These are phyloP conservation scores for Enteromius treurensis DNA, from an alignment of 2,797 vertebrate genomes.

Conservation along the genomic window DNA sequence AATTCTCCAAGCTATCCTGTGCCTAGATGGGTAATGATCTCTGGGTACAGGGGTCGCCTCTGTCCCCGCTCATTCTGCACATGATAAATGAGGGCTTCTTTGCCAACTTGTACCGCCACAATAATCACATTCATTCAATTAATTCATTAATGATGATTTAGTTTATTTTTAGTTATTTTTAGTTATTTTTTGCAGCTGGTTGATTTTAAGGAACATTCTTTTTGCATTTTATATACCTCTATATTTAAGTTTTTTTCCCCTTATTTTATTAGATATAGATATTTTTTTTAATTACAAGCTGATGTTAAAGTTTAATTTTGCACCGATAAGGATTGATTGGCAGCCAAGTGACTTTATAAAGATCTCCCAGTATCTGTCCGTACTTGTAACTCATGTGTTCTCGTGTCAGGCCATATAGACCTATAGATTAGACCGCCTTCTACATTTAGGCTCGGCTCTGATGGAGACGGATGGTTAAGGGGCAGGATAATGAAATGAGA, in stretches of 20 bases:
- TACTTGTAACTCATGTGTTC: conserved; percentile 29
- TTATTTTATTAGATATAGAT: neutral
- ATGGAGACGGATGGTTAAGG: conserved; percentile 74
- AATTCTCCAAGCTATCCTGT: conserved; percentile 38
- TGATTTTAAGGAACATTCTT: neutral
- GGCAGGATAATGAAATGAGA: conserved; percentile 76
- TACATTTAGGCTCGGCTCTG: conserved; percentile 52
- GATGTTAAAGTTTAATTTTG: neutral
- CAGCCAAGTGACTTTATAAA: conserved; percentile 22
- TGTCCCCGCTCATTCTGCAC: conserved; percentile 69
- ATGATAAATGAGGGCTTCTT: conserved; percentile 81
- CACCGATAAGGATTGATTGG: neutral
- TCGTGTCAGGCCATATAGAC: conserved; percentile 29
- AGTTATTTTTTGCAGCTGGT: no score
- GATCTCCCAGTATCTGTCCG: conserved; percentile 28
- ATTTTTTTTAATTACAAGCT: neutral
- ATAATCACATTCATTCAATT: conserved; percentile 81
- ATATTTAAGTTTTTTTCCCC: neutral
- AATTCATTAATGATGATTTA: conserved; percentile 79
- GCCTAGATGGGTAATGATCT: conserved; percentile 83
- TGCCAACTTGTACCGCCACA: conserved; percentile 69
- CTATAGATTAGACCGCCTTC: conserved; percentile 13
- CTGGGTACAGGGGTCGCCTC: conserved; percentile 73
- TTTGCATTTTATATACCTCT: neutral
- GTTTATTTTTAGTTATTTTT: conserved; percentile 54